These are phyloP conservation scores for Euthynnus affinis DNA, from an alignment of 2,797 vertebrate species.

Conservation along the genomic window DNA sequence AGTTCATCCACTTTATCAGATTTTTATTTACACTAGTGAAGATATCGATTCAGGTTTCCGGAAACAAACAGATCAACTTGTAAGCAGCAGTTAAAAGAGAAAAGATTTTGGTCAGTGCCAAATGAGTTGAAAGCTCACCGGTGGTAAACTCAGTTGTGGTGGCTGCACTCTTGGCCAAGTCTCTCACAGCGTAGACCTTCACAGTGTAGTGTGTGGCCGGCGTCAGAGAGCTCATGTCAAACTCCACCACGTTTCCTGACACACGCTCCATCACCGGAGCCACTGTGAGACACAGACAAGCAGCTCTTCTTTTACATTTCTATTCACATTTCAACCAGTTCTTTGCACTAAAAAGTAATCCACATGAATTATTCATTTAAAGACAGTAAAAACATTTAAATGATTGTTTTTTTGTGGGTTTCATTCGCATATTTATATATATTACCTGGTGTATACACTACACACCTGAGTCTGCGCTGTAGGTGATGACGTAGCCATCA, in stretches of 20 bases:
- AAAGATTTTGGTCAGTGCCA: too few relatives aligned
- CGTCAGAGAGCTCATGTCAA: slow-evolving; percentile 88
- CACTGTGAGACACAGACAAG: slow-evolving; percentile 78
- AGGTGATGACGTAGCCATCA: slow-evolving; percentile 94
- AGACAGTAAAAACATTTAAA: neutral
- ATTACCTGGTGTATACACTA: neutral
- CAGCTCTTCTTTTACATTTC: neutral
- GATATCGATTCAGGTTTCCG: neutral
- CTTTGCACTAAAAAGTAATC: neutral
- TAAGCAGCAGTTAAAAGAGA: too few relatives aligned
- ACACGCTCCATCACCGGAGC: slow-evolving; percentile 90
- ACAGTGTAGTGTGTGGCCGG: slow-evolving; percentile 92
- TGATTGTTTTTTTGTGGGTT: neutral
- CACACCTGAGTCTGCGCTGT: slow-evolving; percentile 89
- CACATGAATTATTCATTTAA: neutral
- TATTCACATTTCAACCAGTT: neutral
- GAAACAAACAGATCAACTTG: too few relatives aligned
- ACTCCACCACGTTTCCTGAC: slow-evolving; percentile 94
- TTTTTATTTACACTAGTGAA: neutral
- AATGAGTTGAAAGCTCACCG: slow-evolving; percentile 80
- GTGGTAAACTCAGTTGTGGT: slow-evolving; percentile 92
- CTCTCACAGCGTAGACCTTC: slow-evolving; percentile 91
- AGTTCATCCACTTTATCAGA: too few relatives aligned
- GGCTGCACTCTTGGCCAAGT: slow-evolving; percentile 88
- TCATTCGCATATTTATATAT: neutral